Evolutionary conservation across 2,113 vertebrate species (phyloP), one percentile per base, ranked within the genome.

Genomic region (Motacilla alba): DNA sequence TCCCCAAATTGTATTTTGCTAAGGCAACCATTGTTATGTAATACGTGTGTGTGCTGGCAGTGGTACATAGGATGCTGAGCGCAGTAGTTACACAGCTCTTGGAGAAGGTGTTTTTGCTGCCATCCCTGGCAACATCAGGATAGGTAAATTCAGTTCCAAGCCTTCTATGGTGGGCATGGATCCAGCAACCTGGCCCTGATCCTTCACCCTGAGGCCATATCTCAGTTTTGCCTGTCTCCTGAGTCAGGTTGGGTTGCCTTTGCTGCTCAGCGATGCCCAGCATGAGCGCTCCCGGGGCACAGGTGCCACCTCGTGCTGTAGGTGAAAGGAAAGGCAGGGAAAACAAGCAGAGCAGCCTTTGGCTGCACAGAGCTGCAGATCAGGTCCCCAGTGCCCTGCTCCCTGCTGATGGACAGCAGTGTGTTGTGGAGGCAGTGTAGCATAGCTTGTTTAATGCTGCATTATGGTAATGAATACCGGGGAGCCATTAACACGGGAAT

Each of bases 381-480:
- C 91, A 77, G 72, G 62, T 93, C 90, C 93, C 90, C 70, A 52
- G n/a, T 69, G 96, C 58, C 75, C 82, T 3, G 41, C 73, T 89
- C 90, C 83, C 64, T 72, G 33, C 79, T 92, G 94, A 93, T 27
- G 88, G 88, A 93, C 85, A 92, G 93, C 50, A 85, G 30, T 0
- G 17, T 17, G 2, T 44, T 93, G 82, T 44, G 90, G 82, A 88
- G 68, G 92, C 96, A 94, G 59, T 43, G 92, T 88, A 97, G 93
- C 95, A 67, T 92, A 68, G 79, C 94, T 96, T 93, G 79, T 92
- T 94, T 93, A 96, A 95, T 93, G 85, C 94, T 90, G 93, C 84
- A 78, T 95, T 95, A 95, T 95, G 95, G 81, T 96, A 95, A 95
- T 95, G 79, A 41, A 10, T 63, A 67, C 63, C 0, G 0, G 37